phyloP scores from a whole-genome alignment of 2,888 invertebrate genomes.

The Disparrhopalites patrizii region DNA sequence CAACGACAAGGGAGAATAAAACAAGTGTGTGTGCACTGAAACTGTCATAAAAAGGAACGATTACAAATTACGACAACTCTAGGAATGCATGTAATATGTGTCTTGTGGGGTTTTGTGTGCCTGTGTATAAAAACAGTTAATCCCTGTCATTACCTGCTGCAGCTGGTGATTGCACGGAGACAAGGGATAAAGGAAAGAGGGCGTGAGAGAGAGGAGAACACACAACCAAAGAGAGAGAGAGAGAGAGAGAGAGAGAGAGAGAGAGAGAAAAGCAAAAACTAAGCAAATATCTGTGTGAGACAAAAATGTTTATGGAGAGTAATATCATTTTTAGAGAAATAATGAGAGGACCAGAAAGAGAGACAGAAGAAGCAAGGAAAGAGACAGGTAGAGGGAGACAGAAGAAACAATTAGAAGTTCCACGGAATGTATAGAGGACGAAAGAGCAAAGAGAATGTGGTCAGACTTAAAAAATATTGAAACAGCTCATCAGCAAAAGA shows the following conservation, averaged over 20 bases:
- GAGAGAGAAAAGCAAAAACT: no score
- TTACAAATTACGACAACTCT: neutral
- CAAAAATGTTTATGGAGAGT: no score
- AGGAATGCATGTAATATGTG: no score
- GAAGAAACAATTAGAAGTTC: no score
- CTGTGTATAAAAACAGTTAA: slow-evolving; percentile 5
- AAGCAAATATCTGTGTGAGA: no score
- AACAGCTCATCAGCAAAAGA: no score
- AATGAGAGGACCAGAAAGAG: neutral
- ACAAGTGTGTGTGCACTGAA: neutral
- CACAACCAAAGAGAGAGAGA: neutral
- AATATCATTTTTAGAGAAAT: neutral
- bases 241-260: neutral
- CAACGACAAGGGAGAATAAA: neutral
- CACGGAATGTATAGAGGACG: no score
- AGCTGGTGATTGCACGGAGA: neutral
- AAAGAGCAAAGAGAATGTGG: no score
- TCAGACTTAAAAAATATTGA: no score
- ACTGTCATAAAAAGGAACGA: neutral
- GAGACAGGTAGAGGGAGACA: neutral
- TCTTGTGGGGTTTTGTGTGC: no score
- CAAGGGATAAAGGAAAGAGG: neutral
- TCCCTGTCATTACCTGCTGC: neutral
- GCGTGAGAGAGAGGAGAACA: neutral
- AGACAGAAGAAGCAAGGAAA: neutral